Evolutionary conservation across 2,113 vertebrate species (phyloP).

Genomic region (Pantherophis guttatus): DNA sequence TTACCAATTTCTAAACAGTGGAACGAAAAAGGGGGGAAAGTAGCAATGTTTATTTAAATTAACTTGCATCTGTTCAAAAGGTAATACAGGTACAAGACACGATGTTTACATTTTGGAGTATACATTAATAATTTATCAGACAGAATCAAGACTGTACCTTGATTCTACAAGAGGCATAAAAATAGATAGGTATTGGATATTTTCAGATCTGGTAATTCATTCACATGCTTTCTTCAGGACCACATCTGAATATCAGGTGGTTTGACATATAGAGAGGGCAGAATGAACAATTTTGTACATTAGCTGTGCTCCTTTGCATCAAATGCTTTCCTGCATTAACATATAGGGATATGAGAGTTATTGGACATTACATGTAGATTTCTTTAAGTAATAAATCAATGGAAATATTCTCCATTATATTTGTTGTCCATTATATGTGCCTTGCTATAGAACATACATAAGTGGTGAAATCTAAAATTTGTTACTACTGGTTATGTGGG

Average conservation of each 20-base stretch:
- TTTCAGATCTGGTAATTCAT: not conserved
- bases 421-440: not conserved
- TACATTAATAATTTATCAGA: slow-evolving; percentile 44
- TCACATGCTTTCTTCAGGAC: not conserved
- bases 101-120: slow-evolving; percentile 17
- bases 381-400: not conserved
- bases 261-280: not conserved
- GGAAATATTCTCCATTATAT: not conserved
- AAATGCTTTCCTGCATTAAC: not conserved
- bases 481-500: too few species aligned
- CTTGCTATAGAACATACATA: not conserved
- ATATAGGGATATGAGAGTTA: not conserved
- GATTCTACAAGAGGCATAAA: not conserved
- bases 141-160: not conserved
- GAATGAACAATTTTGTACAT: not conserved
- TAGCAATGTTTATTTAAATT: slow-evolving; percentile 5
- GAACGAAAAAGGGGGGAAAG: slow-evolving; percentile 10
- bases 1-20: slow-evolving; percentile 58
- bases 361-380: not conserved
- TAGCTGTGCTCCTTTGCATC: not conserved
- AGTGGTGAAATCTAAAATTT: too few species aligned
- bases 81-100: slow-evolving; percentile 6
- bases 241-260: not conserved
- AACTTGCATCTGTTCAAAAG: slow-evolving; percentile 4
- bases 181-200: not conserved